Base-by-base conservation (phyloP, 2,113 vertebrate species). In the Spea bombifrons region DNA sequence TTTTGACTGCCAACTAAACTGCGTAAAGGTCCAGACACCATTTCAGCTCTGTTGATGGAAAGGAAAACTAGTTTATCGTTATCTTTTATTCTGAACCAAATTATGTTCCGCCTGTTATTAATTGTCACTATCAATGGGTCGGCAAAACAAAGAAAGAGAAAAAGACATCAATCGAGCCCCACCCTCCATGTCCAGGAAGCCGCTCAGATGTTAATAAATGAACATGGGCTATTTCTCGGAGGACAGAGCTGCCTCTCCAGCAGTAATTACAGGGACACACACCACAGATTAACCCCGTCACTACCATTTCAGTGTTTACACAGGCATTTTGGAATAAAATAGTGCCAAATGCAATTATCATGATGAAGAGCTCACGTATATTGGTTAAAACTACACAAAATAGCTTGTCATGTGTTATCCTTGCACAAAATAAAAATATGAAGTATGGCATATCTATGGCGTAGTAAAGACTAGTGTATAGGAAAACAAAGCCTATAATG, bases 211-310 rank as follows among this genome's bases (percentile, higher is more conserved):
- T 64, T 64, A 64, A 13, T 30, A 64, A 5, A 64, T 48, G 65
- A 47, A 16, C 44, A 53, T 15, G 55, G 64, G 59, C 73, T 9
- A 55, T 44, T 16, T 53, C 63, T 30, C 64, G 45, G 16, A 50
- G 75, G 65, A 76, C 48, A 47, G 75, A 57, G 55, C 1, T 59
- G 10, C 3, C 12, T 59, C 55, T 13, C 15, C 55, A 47, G 7
- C 43, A 53, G 3, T 68, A 76, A 76, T 67, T 75, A 75, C 49
- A 67, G 49, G 73, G 52, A 67, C 59, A 66, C 30, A 30, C 30
- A 30, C 1, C 30, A 30, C 30, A 30, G 30, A 30, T 30, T 30
- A 30, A 30, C 30, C 30, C 30, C 30, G 30, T 30, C 30, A 30
- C 30, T 30, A 30, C 30, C 30, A 30, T 30, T 30, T 30, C 30